Conservation (phyloP, 1,140 invertebrate genomes). For the Homalodisca vitripennis region DNA sequence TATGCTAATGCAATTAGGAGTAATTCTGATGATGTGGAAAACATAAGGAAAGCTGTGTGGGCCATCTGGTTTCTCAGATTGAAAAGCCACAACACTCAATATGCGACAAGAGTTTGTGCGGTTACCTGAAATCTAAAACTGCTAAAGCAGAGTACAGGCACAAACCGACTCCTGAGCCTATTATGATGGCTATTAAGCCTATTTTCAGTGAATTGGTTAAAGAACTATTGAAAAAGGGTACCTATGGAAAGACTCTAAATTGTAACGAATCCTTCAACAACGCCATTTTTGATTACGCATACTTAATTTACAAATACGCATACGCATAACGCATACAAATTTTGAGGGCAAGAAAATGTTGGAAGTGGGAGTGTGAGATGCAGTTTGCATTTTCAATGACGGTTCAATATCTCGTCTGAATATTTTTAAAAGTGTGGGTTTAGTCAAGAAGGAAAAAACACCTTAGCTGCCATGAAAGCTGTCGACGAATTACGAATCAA, state of each 20-base stretch:
- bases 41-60: slow-evolving; percentile 7
- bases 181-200: not conserved
- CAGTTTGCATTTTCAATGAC: slow-evolving; percentile 11
- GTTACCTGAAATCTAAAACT: not conserved
- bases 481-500: not conserved
- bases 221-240: not conserved
- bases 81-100: not conserved
- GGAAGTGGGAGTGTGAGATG: not conserved
- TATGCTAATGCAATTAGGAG: slow-evolving; percentile 24
- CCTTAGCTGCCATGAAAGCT: not conserved
- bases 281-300: no score
- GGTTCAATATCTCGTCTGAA: not conserved
- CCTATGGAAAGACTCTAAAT: slow-evolving; percentile 5
- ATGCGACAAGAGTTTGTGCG: not conserved
- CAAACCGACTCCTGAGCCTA: not conserved
- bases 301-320: no score
- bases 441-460: not conserved
- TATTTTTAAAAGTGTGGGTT: not conserved
- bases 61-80: not conserved
- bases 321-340: not conserved
- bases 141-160: not conserved
- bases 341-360: not conserved
- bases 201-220: not conserved
- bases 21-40: not conserved
- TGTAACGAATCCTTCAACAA: slow-evolving; percentile 28